Conservation (phyloP, 2,113 vertebrate genomes). For the Globicephala melas region DNA sequence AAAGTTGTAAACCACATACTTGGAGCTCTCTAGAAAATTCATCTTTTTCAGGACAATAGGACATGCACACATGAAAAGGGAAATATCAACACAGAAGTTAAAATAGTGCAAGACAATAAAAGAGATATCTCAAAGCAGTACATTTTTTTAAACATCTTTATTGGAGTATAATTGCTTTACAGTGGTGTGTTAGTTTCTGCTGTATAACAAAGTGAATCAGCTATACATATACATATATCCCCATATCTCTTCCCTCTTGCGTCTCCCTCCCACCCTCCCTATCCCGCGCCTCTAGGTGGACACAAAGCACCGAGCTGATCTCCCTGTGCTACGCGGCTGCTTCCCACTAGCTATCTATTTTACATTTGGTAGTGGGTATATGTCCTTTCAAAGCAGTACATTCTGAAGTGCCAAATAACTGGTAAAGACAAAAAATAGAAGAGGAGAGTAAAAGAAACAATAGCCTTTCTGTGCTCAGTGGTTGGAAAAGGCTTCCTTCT, state of each 20-base stretch:
- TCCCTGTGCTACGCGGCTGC: too few relatives aligned
- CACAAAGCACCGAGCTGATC: too few relatives aligned
- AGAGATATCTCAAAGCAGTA: neutral
- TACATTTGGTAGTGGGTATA: too few relatives aligned
- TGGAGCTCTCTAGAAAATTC: neutral
- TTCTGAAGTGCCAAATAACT: conserved; percentile 26
- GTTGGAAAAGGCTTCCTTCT: neutral
- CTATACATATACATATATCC: too few relatives aligned
- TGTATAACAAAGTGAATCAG: too few relatives aligned
- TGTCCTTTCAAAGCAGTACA: neutral
- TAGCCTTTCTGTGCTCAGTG: neutral
- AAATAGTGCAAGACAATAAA: conserved; percentile 20
- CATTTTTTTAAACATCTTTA: neutral
- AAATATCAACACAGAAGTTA: conserved; percentile 38
- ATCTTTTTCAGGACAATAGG: conserved; percentile 11
- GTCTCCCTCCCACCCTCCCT: too few relatives aligned
- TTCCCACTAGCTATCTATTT: too few relatives aligned
- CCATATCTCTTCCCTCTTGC: rapidly evolving
- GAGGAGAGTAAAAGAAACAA: neutral
- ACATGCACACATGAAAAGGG: neutral
- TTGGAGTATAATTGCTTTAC: too few relatives aligned
- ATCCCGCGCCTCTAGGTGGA: rapidly evolving
- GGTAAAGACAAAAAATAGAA: neutral
- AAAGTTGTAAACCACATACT: neutral
- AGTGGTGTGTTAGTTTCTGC: too few relatives aligned